A percentile compares a stretch with the other conserved stretches of the same genome.
Conservation (phyloP, 2,113 vertebrate species). For the Lanius ludovicianus region DNA sequence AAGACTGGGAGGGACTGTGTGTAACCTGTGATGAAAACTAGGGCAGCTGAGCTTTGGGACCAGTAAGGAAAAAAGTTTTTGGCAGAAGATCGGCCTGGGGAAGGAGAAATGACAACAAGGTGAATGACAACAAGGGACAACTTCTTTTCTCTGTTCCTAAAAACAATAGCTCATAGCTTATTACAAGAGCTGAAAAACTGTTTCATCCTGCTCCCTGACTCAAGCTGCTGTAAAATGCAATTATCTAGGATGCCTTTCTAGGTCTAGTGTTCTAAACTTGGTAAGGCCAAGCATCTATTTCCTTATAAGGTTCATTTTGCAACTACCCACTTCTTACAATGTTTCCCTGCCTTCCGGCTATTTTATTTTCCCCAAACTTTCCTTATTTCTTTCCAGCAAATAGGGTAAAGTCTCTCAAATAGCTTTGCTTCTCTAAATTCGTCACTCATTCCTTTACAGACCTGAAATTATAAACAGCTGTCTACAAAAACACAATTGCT, state of each 20-base stretch:
- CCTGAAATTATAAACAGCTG: constrained; percentile 57
- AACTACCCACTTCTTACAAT: not conserved
- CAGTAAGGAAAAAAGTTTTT: not conserved
- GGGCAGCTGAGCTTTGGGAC: not conserved
- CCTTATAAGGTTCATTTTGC: constrained; percentile 52
- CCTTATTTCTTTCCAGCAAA: constrained; percentile 22
- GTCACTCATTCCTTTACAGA: constrained; percentile 12
- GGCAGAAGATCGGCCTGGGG: not conserved
- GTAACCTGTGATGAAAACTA: not conserved
- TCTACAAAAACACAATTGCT: constrained; percentile 6
- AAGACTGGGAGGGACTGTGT: not conserved
- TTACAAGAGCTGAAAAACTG: not conserved
- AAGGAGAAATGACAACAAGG: not conserved
- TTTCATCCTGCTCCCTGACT: not conserved
- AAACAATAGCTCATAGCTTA: not conserved
- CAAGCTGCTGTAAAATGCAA: not conserved
- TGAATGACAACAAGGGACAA: not conserved
- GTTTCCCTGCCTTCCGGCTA: constrained; percentile 1
- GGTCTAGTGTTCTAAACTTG: constrained; percentile 33
- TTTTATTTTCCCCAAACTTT: constrained; percentile 30
- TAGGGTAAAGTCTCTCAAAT: not conserved
- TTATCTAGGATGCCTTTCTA: not conserved
- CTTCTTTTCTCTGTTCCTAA: not conserved
- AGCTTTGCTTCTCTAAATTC: constrained; percentile 23
- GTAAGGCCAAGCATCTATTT: not conserved